Base-by-base conservation (phyloP, 1,140 invertebrate genomes). In the Drosophila tsacasi region DNA sequence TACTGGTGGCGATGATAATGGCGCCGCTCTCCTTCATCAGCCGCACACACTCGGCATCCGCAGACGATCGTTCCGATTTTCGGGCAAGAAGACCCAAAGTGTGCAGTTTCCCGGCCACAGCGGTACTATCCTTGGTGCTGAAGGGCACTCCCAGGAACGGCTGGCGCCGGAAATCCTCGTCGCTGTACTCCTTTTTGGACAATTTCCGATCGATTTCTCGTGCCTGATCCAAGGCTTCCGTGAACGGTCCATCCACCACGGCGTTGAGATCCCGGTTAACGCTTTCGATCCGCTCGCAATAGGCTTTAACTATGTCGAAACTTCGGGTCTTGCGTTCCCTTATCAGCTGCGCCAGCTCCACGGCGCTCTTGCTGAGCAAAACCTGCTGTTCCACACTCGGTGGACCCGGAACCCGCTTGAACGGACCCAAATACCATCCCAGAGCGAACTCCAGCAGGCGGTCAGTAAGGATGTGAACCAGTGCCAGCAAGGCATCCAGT, bases 1-100 rank as follows among this genome's bases (percentile, higher is more conserved):
- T 99, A 17, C 98, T 98, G 58, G 98, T 96, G n/a, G 95, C 97
- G 6, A 99, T 93, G 2, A 97, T 95, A 82, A 99, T 99, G 46
- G 95, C 97, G 32, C 99, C 98, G 47, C 97, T 96, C 44, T 95
- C 93, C 85, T 96, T 96, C 86, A 99, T 92, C 23, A 96, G 91
- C 10, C 93, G 92, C 10, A 99, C 95, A 67, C 96, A 96, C 59
- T 96, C 96, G 12, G 97, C 96, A 95, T 99, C 97, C 65, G 96
- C 94, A 1, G 93, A 68, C 0, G 96, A 95, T 42, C 94, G 94
- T 64, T 93, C 82, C 62, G 94, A 91, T 68, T 92, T 93, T 17
- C 96, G 93, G 5, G 93, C 84, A 0, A 94, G 17, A 40, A 97
- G 81, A 2, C 96, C 97, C 86, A 96, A 94, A 3, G 96, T 95